These are phyloP conservation scores for Mionectes olivaceus DNA, from an alignment of 2,797 vertebrate genomes.

Conservation along the genomic window DNA sequence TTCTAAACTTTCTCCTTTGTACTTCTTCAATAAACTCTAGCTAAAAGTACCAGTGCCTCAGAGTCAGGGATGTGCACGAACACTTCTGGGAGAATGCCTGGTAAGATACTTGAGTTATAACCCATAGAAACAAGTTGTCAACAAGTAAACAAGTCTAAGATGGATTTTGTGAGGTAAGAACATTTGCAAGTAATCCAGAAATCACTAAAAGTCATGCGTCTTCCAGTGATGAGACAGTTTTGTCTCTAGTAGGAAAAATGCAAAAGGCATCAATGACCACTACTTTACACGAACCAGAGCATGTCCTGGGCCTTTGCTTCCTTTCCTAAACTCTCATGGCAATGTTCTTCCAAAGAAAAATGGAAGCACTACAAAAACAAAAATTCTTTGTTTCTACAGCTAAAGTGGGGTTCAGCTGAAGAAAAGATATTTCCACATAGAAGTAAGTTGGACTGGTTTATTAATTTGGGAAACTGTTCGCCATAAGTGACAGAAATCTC, in stretches of 20 bases:
- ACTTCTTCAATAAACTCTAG: not conserved
- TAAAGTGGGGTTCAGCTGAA: not conserved
- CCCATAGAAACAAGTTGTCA: not conserved
- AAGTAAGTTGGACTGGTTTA: not conserved
- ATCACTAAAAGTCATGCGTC: not conserved
- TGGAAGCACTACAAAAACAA: not conserved
- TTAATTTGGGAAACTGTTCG: not conserved
- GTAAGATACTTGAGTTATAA: not conserved
- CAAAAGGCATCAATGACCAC: not conserved
- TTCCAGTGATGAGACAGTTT: not conserved
- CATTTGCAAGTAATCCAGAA: not conserved
- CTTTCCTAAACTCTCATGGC: not conserved
- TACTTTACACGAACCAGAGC: not conserved
- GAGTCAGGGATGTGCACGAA: not conserved
- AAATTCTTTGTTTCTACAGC: not conserved
- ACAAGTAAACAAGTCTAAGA: not conserved
- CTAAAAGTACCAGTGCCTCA: fast-evolving
- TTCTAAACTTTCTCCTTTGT: not conserved
- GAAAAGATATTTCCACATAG: not conserved
- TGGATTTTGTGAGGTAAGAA: not conserved
- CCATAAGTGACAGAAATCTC: not conserved
- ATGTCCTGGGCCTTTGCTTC: not conserved
- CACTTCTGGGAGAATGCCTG: not conserved
- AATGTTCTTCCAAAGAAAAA: not conserved
- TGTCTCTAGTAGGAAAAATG: not conserved